Evolutionary conservation across 2,113 vertebrate genomes (phyloP).

Genomic region (Poicephalus meyeri): DNA sequence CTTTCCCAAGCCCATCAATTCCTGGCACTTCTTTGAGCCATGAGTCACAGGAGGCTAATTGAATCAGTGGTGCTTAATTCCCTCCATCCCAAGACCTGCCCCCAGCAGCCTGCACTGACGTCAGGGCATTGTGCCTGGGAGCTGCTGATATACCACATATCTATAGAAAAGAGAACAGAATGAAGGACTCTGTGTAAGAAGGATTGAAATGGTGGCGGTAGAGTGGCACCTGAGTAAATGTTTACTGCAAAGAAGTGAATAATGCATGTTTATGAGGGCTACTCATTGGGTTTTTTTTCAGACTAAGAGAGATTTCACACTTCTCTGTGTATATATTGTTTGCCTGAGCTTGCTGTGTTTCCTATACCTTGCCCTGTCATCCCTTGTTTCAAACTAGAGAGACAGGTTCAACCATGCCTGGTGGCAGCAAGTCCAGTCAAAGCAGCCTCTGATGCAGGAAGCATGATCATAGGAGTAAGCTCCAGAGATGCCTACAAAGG

Average conservation of each 20-base stretch:
- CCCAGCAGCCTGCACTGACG: background rate
- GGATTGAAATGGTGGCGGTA: background rate
- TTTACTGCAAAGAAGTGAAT: background rate
- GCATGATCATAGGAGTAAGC: background rate
- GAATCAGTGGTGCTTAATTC: constrained; percentile 38
- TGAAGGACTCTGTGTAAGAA: background rate
- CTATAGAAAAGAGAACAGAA: fast-evolving
- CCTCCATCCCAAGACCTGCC: background rate
- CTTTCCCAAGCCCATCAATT: constrained; percentile 49
- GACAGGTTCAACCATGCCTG: background rate
- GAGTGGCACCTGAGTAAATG: background rate
- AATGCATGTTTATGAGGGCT: background rate
- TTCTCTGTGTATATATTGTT: background rate
- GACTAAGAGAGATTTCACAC: background rate
- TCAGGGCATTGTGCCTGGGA: background rate
- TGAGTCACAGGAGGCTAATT: constrained; percentile 60
- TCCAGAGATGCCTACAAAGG: background rate
- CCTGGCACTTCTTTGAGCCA: background rate
- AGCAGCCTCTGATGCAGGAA: fast-evolving
- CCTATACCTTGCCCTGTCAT: background rate
- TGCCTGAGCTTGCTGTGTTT: background rate
- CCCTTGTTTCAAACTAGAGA: background rate
- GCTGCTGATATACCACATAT: background rate
- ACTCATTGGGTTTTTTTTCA: background rate
- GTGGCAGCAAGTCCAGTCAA: background rate